Base-by-base conservation (phyloP, 2,888 invertebrate species). In the Galerucella calmariensis region DNA sequence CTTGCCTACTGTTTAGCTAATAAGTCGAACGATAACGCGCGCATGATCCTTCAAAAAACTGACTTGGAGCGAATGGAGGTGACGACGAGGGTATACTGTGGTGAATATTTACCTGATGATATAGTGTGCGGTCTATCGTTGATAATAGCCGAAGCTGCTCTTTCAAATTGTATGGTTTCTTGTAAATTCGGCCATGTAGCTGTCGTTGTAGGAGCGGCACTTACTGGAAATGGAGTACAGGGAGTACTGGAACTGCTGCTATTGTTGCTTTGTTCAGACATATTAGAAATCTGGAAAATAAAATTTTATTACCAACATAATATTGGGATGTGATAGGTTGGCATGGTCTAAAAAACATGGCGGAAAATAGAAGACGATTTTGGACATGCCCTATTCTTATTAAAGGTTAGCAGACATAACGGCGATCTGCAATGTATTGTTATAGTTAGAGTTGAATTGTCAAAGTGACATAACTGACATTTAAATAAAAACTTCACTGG, bases 61-160 rank as follows among this genome's bases (percentile, higher is more conserved):
- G 27, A 27, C 27, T 27, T 27, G 27, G 27, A 2, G 27, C 27
- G 27, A 27, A 27, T 3, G 27, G 27, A 3, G 27, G 27, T 27
- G 27, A 27, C 27, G 27, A 27, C 4, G 2, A 4, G 27, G 27
- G 27, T 27, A 27, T 27, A 27, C 27, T 27, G 1, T 3, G 27
- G 27, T 27, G 27, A 6, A 35, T 35, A 35, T 41, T 41, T 77
- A 92, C 94, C 94, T 78, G 96, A 94, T 6, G 97, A 97, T 84
- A 97, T 97, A 63, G 97, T 97, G 85, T 97, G 97, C 1, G 97
- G 97, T 77, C 97, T 90, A 79, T 95, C 95, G 73, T 92, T 92
- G 87, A 95, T 92, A 79, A 93, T 92, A 67, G 93, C 91, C 12
- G 91, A 90, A 14, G 93, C 92, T 51, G 94, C 93, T 62, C 93